Percentiles rank a stretch among this genome's conserved stretches.
phyloP scores from a whole-genome alignment of 1,140 invertebrate species.

The Bombus picipes region DNA sequence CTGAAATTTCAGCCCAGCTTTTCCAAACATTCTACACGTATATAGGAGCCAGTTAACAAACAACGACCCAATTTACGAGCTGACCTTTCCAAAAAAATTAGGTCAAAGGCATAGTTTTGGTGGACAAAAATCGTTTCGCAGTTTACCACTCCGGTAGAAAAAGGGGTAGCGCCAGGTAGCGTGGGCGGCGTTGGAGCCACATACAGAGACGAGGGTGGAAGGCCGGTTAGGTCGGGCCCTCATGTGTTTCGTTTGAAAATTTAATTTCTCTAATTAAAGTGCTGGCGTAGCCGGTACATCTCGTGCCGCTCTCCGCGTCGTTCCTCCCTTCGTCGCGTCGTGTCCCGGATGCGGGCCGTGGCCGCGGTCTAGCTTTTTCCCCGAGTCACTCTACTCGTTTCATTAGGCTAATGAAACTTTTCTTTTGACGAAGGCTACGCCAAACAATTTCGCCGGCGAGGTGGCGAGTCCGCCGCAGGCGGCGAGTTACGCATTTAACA shows the following conservation, averaged over 20 bases:
- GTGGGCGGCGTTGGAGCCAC: background rate
- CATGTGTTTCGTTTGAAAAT: conserved; percentile 72
- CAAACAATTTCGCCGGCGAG: conserved; percentile 60
- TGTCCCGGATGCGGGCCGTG: conserved; percentile 53
- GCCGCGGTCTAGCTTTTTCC: conserved; percentile 63
- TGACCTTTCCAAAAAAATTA: background rate
- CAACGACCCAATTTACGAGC: background rate
- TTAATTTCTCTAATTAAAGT: conserved; percentile 75
- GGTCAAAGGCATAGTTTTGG: background rate
- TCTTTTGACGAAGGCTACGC: conserved; percentile 64
- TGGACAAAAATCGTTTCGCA: background rate
- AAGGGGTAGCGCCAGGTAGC: background rate
- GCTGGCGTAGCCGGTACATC: conserved; percentile 54
- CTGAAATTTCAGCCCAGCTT: too few species aligned
- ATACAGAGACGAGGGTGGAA: background rate
- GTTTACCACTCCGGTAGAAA: background rate
- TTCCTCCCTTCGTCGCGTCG: background rate
- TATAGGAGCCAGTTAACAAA: background rate
- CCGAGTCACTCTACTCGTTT: conserved; percentile 69
- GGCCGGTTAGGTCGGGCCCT: conserved; percentile 20
- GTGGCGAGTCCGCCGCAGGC: background rate
- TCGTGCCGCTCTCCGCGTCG: conserved; percentile 11
- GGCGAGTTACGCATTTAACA: conserved; percentile 29
- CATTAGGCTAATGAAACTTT: conserved; percentile 74
- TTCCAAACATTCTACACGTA: too few species aligned